Evolutionary conservation across 1,140 invertebrate genomes (phyloP).

Genomic region (Drepana arcuata): DNA sequence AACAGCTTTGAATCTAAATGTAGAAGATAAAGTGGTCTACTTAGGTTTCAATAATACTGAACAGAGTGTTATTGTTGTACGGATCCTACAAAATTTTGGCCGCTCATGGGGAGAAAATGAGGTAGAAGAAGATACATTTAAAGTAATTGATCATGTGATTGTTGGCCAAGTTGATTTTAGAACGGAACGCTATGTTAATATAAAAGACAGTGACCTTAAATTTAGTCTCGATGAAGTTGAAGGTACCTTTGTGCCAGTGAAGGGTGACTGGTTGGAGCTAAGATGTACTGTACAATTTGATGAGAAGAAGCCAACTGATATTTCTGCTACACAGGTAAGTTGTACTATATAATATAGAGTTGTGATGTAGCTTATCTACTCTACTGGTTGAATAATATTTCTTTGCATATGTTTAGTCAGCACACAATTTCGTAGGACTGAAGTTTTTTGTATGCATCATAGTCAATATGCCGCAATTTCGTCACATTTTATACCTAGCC

Average conservation of each 20-base stretch:
- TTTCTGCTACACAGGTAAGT: constrained; percentile 37
- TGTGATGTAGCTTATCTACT: too few relatives aligned
- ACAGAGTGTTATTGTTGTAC: constrained; percentile 35
- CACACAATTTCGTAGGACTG: too few relatives aligned
- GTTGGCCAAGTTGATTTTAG: constrained; percentile 71
- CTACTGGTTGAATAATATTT: too few relatives aligned
- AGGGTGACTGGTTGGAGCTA: constrained; percentile 78
- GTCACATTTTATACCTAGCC: too few relatives aligned
- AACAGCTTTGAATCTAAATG: constrained; percentile 26
- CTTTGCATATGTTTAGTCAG: too few relatives aligned
- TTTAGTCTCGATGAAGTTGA: constrained; percentile 73
- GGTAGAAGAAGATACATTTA: constrained; percentile 41
- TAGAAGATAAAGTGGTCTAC: constrained; percentile 55
- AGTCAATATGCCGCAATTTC: too few relatives aligned
- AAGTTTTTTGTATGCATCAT: too few relatives aligned
- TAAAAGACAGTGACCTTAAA: constrained; percentile 66
- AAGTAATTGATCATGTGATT: constrained; percentile 62
- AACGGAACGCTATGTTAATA: constrained; percentile 61
- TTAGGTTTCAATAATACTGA: constrained; percentile 43
- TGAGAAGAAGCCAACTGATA: constrained; percentile 50
- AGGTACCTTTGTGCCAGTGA: constrained; percentile 63
- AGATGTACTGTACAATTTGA: constrained; percentile 72
- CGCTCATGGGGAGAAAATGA: constrained; percentile 33
- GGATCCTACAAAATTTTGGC: constrained; percentile 53
- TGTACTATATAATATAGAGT: too few relatives aligned